phyloP scores from a whole-genome alignment of 2,888 invertebrate genomes.

The Epiblema foenella region DNA sequence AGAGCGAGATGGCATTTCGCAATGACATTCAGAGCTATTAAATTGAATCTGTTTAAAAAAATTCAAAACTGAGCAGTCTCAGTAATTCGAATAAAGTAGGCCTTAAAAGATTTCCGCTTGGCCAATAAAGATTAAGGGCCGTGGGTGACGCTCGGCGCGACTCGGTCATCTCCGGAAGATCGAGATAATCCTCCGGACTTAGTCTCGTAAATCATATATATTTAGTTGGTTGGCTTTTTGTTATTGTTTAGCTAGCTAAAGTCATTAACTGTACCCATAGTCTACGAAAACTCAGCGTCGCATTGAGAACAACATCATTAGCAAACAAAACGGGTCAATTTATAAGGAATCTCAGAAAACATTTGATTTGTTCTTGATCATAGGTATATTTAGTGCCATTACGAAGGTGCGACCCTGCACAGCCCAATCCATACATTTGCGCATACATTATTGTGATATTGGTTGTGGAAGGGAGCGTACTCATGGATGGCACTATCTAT shows the following conservation, averaged over 20 bases:
- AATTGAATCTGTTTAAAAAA: background rate
- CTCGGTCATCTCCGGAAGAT: slow-evolving; percentile 33
- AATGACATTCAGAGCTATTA: background rate
- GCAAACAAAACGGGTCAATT: too few species aligned
- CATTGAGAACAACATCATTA: too few species aligned
- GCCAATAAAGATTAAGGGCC: slow-evolving; percentile 39
- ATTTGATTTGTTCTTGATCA: too few species aligned
- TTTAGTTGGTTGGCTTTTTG: slow-evolving; percentile 29
- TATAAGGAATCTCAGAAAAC: too few species aligned
- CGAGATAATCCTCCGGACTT: slow-evolving; percentile 36
- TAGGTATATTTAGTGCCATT: too few species aligned
- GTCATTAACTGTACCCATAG: background rate
- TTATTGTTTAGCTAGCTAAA: slow-evolving; percentile 21
- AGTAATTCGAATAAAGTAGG: slow-evolving; percentile 39
- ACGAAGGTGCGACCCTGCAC: too few species aligned
- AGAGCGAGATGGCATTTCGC: too few species aligned
- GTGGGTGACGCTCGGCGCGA: slow-evolving; percentile 13
- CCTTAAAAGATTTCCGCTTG: slow-evolving; percentile 35
- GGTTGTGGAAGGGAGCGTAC: too few species aligned
- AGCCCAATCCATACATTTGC: too few species aligned
- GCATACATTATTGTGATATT: too few species aligned
- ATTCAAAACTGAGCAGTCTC: background rate
- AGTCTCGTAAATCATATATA: slow-evolving; percentile 41
- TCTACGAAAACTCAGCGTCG: too few species aligned
- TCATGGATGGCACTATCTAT: too few species aligned